phyloP scores from a whole-genome alignment of 2,888 invertebrate genomes.

The Pyrrhia umbra region DNA sequence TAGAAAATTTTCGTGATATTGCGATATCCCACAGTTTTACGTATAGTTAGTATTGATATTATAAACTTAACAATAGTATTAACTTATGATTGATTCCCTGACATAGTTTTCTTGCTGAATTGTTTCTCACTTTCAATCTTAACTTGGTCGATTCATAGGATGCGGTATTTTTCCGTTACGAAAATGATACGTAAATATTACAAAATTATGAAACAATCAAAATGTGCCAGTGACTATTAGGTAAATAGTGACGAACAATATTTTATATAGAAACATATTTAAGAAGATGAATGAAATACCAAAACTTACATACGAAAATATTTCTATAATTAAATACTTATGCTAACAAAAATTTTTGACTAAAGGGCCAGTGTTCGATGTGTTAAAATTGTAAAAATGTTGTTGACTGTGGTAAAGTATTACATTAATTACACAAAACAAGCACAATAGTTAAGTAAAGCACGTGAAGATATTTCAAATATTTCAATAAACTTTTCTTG shows the following conservation, averaged over 20 bases:
- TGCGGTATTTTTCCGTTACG: constrained; percentile 54
- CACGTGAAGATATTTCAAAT: constrained; percentile 61
- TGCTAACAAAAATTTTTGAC: constrained; percentile 86
- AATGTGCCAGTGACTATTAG: constrained; percentile 74
- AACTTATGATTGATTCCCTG: constrained; percentile 1
- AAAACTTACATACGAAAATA: constrained; percentile 75
- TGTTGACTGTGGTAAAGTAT: constrained; percentile 61
- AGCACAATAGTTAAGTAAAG: constrained; percentile 68
- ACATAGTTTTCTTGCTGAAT: constrained; percentile 9
- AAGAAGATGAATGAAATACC: constrained; percentile 68
- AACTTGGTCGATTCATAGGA: constrained; percentile 7
- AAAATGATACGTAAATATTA: constrained; percentile 56
- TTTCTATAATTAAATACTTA: constrained; percentile 84
- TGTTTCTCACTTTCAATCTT: constrained; percentile 12
- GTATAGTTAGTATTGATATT: constrained; percentile 14
- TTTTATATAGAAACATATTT: constrained; percentile 63
- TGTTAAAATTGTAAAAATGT: constrained; percentile 70
- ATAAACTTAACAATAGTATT: constrained; percentile 5
- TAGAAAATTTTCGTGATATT: constrained; percentile 10
- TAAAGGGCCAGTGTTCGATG: constrained; percentile 87
- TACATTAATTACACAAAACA: constrained; percentile 72
- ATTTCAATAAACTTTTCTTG: constrained; percentile 30
- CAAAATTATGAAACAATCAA: constrained; percentile 65
- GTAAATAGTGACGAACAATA: constrained; percentile 67
- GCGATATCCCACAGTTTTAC: constrained; percentile 11